Percentiles rank a stretch among this genome's conserved stretches.
These are phyloP conservation scores for Eupeodes luniger DNA, from an alignment of 2,888 invertebrate species.

Conservation along the genomic window DNA sequence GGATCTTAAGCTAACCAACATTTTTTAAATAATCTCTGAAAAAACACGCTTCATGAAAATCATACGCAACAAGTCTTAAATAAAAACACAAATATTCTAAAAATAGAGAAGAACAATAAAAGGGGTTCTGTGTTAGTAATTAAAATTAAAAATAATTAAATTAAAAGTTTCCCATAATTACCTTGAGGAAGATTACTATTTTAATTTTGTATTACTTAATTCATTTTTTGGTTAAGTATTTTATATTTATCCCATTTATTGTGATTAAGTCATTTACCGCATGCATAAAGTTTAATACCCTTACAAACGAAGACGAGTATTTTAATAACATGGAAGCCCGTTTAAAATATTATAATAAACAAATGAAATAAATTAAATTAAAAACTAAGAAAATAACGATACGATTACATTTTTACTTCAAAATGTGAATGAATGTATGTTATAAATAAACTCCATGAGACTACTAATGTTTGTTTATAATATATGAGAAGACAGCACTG, in stretches of 20 bases:
- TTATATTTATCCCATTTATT: constrained; percentile 1
- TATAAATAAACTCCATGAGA: constrained; percentile 10
- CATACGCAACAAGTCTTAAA: no score
- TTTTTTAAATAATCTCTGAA: no score
- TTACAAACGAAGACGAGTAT: constrained; percentile 53
- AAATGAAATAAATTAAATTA: constrained; percentile 21
- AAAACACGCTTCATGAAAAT: no score
- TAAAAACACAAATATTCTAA: not conserved
- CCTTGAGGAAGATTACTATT: constrained; percentile 79
- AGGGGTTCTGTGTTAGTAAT: not conserved
- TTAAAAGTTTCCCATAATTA: constrained; percentile 66
- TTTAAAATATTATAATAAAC: constrained; percentile 32
- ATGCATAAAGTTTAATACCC: constrained; percentile 14
- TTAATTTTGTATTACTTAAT: constrained; percentile 17
- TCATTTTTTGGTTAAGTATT: not conserved
- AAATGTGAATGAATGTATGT: constrained; percentile 2
- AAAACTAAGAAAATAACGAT: constrained; percentile 35
- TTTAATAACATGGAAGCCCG: constrained; percentile 52
- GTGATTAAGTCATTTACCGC: constrained; percentile 10
- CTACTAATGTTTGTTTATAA: constrained; percentile 6
- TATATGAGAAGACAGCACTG: constrained; percentile 51
- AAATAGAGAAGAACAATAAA: not conserved
- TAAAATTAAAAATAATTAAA: constrained; percentile 18
- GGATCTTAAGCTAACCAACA: no score
- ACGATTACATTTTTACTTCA: constrained; percentile 33